Base-by-base conservation (phyloP, 1,140 invertebrate genomes). In the Dinoponera quadriceps region DNA sequence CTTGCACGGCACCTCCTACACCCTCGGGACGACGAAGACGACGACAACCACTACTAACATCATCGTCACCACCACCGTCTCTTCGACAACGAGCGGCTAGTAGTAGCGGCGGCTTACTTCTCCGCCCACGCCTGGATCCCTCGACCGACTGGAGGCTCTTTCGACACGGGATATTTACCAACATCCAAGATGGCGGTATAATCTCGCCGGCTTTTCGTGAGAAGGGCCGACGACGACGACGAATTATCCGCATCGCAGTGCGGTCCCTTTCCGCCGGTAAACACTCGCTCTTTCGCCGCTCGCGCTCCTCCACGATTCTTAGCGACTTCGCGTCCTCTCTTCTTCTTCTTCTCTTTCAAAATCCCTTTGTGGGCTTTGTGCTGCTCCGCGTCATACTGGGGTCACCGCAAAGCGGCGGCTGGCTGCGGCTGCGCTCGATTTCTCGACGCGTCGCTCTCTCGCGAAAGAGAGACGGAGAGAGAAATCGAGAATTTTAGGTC, bases 171-270 rank as follows among this genome's bases (percentile, higher is more conserved):
- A 93, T 93, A 93, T 93, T 93, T 93, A 94, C 93, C 90, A 94
- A 94, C 92, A 93, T 93, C 91, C 92, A 94, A 93, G 92, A 94
- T 93, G 92, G 92, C 92, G 89, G 89, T 88, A 92, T 92, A 94
- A 93, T 93, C 93, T 92, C 89, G 83, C 88, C 88, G 90, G 90
- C 91, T 90, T 90, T 90, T 80, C 69, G 78, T 69, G 63, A 59
- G 82, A 60, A 89, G 90, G 90, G 90, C 89, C 89, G 90, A 27
- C 7, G 72, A 74, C 62, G 49, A 44, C 7, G 75, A 78, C 91
- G 91, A 92, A 89, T 93, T 90, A 91, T 90, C 90, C 82, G 48
- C 62, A 63, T 60, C 20, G 73, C 38, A 20, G 18, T 44, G 55
- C 84, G 57, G 38, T 85, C 71, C 69, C 74, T 85, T 85, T 71